These are phyloP conservation scores for Conus betulinus DNA, from an alignment of 1,140 invertebrate species.

Conservation along the genomic window DNA sequence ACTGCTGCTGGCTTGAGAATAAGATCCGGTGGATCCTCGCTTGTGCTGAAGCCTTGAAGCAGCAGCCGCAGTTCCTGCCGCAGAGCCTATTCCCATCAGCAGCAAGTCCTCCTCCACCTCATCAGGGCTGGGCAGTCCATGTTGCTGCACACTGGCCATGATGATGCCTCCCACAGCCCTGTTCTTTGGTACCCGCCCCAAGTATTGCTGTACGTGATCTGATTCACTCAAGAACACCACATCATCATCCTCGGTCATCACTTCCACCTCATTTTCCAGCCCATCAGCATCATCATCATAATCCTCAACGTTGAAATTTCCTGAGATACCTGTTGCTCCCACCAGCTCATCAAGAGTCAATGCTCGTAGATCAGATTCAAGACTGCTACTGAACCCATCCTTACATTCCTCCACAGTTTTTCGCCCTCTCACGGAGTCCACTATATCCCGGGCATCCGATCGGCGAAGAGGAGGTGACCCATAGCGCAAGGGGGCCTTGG, in stretches of 20 bases:
- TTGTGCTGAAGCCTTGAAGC: background rate
- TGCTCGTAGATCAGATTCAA: slow-evolving; percentile 14
- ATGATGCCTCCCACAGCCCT: background rate
- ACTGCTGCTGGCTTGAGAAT: slow-evolving; percentile 35
- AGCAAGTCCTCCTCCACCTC: slow-evolving; percentile 18
- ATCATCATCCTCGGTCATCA: slow-evolving; percentile 3
- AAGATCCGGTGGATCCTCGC: slow-evolving; percentile 22
- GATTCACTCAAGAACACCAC: background rate
- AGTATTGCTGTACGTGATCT: background rate
- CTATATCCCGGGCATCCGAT: background rate
- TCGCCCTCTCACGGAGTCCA: slow-evolving; percentile 14
- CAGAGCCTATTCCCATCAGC: slow-evolving; percentile 8
- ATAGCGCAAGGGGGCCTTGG: background rate
- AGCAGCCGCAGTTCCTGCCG: background rate
- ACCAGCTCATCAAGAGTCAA: slow-evolving; percentile 18
- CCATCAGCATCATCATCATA: slow-evolving; percentile 18
- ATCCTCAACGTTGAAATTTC: slow-evolving; percentile 25
- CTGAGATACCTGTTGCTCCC: slow-evolving; percentile 28
- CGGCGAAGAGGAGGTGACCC: background rate
- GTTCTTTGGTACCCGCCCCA: background rate
- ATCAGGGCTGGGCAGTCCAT: slow-evolving; percentile 12
- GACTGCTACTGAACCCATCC: background rate
- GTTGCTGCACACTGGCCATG: background rate
- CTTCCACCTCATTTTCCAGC: slow-evolving; percentile 5
- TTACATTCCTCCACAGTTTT: background rate